Base-by-base conservation (phyloP, 2,797 vertebrate species). In the Enteromius mattozi region DNA sequence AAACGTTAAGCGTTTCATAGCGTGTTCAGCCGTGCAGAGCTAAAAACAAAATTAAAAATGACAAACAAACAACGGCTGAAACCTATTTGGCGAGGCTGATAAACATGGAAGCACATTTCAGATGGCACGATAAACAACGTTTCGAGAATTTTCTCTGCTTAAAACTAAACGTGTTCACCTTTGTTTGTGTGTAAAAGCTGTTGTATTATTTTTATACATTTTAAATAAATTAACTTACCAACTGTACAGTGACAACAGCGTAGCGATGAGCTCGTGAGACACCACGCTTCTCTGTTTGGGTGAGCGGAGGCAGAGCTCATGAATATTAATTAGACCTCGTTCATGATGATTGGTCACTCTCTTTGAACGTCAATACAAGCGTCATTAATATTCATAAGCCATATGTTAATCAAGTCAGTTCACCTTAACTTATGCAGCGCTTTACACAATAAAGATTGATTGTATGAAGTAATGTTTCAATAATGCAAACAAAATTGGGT, bases 91-190 rank as follows among this genome's bases (percentile, higher is more conserved):
- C 5, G 21, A 12, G 21, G n/a, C 69, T 13, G 19, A 5, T 6
- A 54, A 56, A 24, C 51, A 40, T 24, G 69, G 74, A 54, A 59
- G 74, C 74, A 35, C 17, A 13, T 75, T 75, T 75, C 33, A 5
- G 21, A 77, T 37, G 51, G 13, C 35, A 16, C 13, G 13, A 24
- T 40, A 4, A 2, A 56, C n/a, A 2, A 56, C n/a, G 30, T 24
- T 14, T 56, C 4, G 1, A 6, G 1, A 21, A 76, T 9, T 4
- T 13, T 1, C 12, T 37, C 1, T 0, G 1, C 12, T 1, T 30
- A 14, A n/a, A 42, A 70, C 4, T 42, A 17, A 9, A 16, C n/a
- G 1, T 30, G 42, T 27, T 7, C n/a, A 9, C 42, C 2, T 0
- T 5, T 40, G 19, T 4, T 12, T 40, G 17, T n/a, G 35, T 40